phyloP scores from a whole-genome alignment of 2,888 invertebrate genomes.

The Andrena bicolor region DNA sequence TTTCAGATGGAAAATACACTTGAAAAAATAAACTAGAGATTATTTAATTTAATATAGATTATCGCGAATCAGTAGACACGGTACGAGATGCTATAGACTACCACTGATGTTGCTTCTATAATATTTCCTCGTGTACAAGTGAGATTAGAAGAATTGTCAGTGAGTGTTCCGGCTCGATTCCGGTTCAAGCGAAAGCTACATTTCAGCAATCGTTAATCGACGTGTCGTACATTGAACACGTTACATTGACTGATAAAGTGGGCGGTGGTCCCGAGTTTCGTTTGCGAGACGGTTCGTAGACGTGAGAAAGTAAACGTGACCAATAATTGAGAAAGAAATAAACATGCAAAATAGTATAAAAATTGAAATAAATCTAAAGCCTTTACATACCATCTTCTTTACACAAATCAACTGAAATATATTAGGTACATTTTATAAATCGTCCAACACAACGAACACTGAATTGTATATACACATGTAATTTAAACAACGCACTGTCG shows the following conservation, averaged over 20 bases:
- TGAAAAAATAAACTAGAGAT: too few species aligned
- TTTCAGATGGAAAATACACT: too few species aligned
- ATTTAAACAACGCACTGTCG: constrained; percentile 11
- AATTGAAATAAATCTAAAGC: constrained; percentile 80
- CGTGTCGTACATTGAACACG: background rate
- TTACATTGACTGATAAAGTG: background rate
- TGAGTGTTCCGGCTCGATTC: background rate
- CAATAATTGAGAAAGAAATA: constrained; percentile 69
- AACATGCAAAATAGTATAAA: constrained; percentile 80
- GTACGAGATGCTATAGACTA: background rate
- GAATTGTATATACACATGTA: constrained; percentile 52
- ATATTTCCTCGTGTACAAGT: background rate
- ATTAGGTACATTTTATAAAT: constrained; percentile 81
- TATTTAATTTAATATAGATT: background rate
- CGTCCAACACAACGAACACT: constrained; percentile 60
- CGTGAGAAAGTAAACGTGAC: constrained; percentile 65
- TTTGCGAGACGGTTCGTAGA: constrained; percentile 29
- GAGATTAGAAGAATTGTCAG: background rate
- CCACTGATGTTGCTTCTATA: background rate
- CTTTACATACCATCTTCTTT: constrained; percentile 84
- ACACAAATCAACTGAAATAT: constrained; percentile 83
- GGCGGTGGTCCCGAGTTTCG: background rate
- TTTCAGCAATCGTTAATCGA: background rate
- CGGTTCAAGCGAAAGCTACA: background rate
- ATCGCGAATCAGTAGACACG: background rate